Evolutionary conservation across 2,888 invertebrate species (phyloP), one percentile per base, ranked within the genome.

Genomic region (Quadriops clusia): DNA sequence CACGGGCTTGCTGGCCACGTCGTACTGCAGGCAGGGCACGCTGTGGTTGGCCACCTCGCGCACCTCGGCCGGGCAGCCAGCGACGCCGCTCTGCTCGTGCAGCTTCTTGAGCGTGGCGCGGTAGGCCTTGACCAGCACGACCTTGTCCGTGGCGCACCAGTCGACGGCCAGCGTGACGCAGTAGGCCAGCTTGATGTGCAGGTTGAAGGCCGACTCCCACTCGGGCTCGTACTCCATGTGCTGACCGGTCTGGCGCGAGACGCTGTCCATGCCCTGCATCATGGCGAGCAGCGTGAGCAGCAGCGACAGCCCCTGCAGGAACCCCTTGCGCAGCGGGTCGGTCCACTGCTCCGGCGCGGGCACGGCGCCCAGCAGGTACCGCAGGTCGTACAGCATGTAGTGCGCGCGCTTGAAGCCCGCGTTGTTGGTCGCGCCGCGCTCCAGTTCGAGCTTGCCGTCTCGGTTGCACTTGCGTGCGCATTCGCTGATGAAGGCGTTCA

Each of bases 161-260:
- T 89, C 83, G 23, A 91, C 63, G 1, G 85, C 75, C 8, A 87
- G 68, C 2, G 87, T 81, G 45, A 95, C 82, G 42, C 89, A 83
- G 45, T 85, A 83, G 8, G 91, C 85, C 21, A 97, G 59, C 60
- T 91, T 91, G 30, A 95, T 80, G 65, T 97, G 94, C 27, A 98
- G 68, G 56, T 94, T 95, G 62, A 98, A 98, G 1, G 94, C 97
- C 0, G 91, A 87, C 61, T 98, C 98, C 98, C 98, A 99, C 55
- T 98, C 98, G 0, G 93, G 91, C 60, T 99, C 98, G 64, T 89
- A 97, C 54, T 97, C 95, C 78, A 97, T 87, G 56, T 98, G 98
- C 49, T 94, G 91, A 0, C 89, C 90, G 1, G 87, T 80, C 70
- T 91, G 81, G 3, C 86, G 53, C 1, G 72, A 64, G 1, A 80